Evolutionary conservation across 1,140 invertebrate species (phyloP).

Genomic region (Leptestheria dahalacensis): DNA sequence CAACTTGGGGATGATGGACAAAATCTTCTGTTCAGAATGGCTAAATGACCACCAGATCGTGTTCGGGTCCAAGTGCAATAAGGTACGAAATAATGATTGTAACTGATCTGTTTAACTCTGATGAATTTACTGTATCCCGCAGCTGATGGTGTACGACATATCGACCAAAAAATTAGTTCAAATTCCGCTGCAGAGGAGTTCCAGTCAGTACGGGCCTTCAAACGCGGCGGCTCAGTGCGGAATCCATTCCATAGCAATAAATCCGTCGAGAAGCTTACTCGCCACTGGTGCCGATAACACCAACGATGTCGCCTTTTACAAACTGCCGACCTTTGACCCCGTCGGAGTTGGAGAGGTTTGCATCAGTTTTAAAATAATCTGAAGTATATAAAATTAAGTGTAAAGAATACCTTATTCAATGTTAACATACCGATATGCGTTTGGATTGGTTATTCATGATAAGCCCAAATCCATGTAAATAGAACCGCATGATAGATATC

Average conservation of each 20-base stretch:
- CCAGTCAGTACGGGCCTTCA: constrained; percentile 24
- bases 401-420: no score
- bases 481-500: no score
- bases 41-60: constrained; percentile 84
- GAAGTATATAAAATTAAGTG: background rate
- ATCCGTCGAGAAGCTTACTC: constrained; percentile 75
- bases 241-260: constrained; percentile 84
- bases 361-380: background rate
- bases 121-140: constrained; percentile 29
- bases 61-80: constrained; percentile 93
- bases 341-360: constrained; percentile 76
- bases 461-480: no score
- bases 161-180: constrained; percentile 58
- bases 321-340: constrained; percentile 81
- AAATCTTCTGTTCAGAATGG: constrained; percentile 94
- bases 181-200: constrained; percentile 54
- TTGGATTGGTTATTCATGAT: no score
- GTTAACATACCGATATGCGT: no score
- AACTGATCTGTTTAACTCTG: no score
- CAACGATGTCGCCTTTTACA: constrained; percentile 83
- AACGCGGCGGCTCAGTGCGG: constrained; percentile 51
- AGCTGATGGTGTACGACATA: constrained; percentile 72
- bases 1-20: constrained; percentile 74
- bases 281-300: constrained; percentile 86
- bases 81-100: constrained; percentile 38